Evolutionary conservation across 2,888 invertebrate species (phyloP), one percentile per base, ranked within the genome.

Genomic region (Phoronis australis): DNA sequence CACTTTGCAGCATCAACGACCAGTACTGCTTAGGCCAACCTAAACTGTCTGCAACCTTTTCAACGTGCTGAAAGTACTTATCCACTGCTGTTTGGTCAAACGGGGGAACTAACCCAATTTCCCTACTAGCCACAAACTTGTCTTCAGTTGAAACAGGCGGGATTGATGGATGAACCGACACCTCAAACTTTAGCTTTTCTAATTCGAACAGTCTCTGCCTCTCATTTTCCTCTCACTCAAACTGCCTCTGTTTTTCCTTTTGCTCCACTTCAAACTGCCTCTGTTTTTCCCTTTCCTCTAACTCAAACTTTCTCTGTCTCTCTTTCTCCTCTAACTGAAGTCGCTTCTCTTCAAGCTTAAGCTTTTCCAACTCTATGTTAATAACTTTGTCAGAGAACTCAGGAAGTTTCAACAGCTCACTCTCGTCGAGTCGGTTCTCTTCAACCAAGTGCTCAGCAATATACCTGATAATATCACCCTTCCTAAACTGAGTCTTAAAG

Each of bases 1-100:
- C 47, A 44, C 48, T 56, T 37, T 55, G 55, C 37, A 53, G 44
- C 23, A 56, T 40, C 37, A 55, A 47, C 23, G 50, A 49, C 50
- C 49, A 53, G n/a, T 50, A 35, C 35, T 56, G 27, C 37, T 37
- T 47, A 20, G 48, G 51, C 49, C 51, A 51, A 31, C 49, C 51
- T n/a, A 49, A 42, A 48, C 47, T 54, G 26, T 45, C 23, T 6
- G 40, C 47, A 2, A 42, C 45, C 26, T 50, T 52, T 45, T 55
- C 52, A 46, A 55, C 51, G 23, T 50, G 48, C 3, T 27, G 24
- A 37, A 52, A 50, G 47, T 44, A 54, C 26, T 51, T 46, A 20
- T 51, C 47, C 5, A 47, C 47, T 39, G 48, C 51, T 20, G 43
- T 49, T 39, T 54, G 46, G 27, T 48, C 20, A 25, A 54, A 54